Evolutionary conservation across 37 sponge, comb jelly and placozoan genomes (phyloP).

Genomic region (Haliclona indistincta): DNA sequence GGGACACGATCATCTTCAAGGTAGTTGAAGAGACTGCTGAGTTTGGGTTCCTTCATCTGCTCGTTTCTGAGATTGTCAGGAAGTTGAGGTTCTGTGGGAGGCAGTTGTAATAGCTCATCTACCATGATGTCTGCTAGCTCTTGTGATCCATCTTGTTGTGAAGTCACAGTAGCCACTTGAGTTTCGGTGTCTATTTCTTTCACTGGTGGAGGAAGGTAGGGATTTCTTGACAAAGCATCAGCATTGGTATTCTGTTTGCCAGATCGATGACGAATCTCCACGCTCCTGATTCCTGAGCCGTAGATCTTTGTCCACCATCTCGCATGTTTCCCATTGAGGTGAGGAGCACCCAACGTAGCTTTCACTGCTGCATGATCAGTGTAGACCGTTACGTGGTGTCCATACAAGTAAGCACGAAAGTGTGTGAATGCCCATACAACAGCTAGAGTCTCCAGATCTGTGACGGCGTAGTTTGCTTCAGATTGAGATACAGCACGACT

Average conservation of each 20-base stretch:
- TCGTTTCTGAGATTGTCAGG: conserved; percentile 1
- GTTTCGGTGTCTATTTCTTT: conserved; percentile 1
- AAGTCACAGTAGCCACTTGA: no score
- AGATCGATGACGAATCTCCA: conserved; percentile 24
- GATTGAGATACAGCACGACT: conserved; percentile 24
- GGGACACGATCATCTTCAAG: not conserved
- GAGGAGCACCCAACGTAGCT: conserved; percentile 1
- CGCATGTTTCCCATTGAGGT: conserved; percentile 9
- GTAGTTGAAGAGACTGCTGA: conserved; percentile 10
- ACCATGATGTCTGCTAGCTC: not conserved
- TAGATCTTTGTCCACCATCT: not conserved
- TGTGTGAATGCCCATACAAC: conserved; percentile 46
- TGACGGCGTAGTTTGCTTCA: conserved; percentile 41
- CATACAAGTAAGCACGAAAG: conserved; percentile 47
- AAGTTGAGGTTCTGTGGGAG: not conserved
- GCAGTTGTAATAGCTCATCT: not conserved
- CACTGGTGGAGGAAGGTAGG: not conserved
- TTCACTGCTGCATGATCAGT: conserved; percentile 41
- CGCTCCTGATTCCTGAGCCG: conserved; percentile 18
- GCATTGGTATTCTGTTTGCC: conserved; percentile 18
- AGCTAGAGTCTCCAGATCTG: conserved; percentile 46
- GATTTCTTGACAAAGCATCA: conserved; percentile 27
- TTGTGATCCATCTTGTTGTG: no score
- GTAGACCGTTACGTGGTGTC: conserved; percentile 25
- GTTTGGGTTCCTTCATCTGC: conserved; percentile 26